Evolutionary conservation across 2,113 vertebrate species (phyloP).

Genomic region (Tricholaema leucomelas): DNA sequence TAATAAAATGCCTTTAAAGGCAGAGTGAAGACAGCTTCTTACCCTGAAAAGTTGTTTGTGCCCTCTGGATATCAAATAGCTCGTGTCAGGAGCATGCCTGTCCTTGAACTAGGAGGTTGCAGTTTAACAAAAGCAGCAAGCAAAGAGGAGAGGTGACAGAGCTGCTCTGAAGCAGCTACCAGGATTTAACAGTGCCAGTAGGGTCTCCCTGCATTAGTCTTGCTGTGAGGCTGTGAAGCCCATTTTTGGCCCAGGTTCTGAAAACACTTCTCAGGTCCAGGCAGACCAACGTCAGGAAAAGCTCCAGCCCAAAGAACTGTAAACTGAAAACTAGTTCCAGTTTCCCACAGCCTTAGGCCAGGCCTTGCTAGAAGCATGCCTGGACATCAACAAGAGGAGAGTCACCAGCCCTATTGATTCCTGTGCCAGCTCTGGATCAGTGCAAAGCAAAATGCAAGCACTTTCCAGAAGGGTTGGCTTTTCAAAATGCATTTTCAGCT

Average conservation of each 20-base stretch:
- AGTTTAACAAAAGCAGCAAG: constrained; percentile 1
- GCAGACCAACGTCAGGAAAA: background rate
- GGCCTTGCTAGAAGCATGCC: background rate
- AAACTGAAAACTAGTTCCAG: background rate
- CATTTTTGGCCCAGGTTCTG: background rate
- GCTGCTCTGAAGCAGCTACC: background rate
- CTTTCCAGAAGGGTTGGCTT: background rate
- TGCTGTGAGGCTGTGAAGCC: background rate
- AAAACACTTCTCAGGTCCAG: background rate
- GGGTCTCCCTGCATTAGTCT: background rate
- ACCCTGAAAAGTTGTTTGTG: background rate
- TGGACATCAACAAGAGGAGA: background rate
- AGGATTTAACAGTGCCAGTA: background rate
- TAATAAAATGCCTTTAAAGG: background rate
- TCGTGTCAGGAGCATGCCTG: background rate
- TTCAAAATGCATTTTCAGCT: background rate
- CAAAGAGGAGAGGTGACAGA: background rate
- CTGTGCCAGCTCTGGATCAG: background rate
- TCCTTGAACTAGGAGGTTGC: background rate
- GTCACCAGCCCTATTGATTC: background rate
- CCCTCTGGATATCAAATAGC: background rate
- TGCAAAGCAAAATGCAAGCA: background rate
- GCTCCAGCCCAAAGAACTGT: background rate
- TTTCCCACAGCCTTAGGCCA: background rate
- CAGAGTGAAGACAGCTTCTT: background rate